Evolutionary conservation across 2,113 vertebrate genomes (phyloP), one percentile per base, ranked within the genome.

Genomic region (Trochalopteron elliotii): DNA sequence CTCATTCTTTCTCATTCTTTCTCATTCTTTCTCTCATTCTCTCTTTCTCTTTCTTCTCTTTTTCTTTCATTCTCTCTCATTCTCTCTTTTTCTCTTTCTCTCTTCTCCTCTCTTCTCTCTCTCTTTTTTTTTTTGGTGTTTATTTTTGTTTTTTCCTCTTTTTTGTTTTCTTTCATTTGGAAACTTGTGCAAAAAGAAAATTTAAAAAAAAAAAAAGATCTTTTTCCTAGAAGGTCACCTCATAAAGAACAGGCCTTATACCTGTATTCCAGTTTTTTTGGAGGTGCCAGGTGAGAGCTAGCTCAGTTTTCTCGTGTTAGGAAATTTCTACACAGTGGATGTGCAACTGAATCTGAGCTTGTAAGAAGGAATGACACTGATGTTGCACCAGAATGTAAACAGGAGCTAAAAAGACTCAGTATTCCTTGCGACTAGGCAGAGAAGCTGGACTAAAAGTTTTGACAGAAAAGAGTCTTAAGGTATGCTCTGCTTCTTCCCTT

Each of bases 401-500:
- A 69, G 28, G 37, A 76, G 4, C 7, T 60, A 49, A 10, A 33
- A 45, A 25, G 50, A 1, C 9, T 84, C 16, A n/a, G n/a, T 85
- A 60, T 60, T 33, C 50, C 22, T 45, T 47, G 30, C 40, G 19
- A 39, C 5, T 49, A 24, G 5, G 5, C 49, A 76, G 21, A 87
- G 4, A 6, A 22, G 0, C 12, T 49, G 5, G 2, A 3, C 25
- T 25, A 13, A 61, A 85, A 24, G 0, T 56, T 78, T 65, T 53
- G 23, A 45, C 19, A 63, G 4, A 25, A 50, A 64, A 40, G 2
- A 45, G 2, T 50, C 40, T 78, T 42, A 25, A 30, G 7, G 5
- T 42, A 35, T 33, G 4, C 1, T 57, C 23, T 4, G 1, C 6
- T 57, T 15, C 3, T 53, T 6, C 6, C 1, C 1, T 35, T 74